Evolutionary conservation across 1,140 invertebrate genomes (phyloP), one percentile per base, ranked within the genome.

Genomic region (Aphaenogaster rudis): DNA sequence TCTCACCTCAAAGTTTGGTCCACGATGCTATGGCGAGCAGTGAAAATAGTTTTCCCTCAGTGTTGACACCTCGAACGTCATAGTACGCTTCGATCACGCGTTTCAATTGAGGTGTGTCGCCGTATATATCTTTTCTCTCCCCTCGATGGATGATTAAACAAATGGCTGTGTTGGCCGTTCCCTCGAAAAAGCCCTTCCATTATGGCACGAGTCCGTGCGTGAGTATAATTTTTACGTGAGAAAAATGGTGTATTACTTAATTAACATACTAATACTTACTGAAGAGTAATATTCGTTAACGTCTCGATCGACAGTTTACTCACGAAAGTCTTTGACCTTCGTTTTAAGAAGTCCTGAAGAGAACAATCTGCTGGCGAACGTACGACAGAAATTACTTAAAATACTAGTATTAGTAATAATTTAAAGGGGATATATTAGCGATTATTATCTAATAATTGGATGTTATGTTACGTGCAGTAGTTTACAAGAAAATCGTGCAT

Each of bases 71-170:
- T 57, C n/a, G n/a, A 84, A 57, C 86, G 86, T 71, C 72, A 39
- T 67, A 59, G 21, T 52, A 42, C 71, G 77, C 50, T 88, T 86
- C 76, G 86, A 88, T 89, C 76, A 88, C 52, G 69, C 69, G 80
- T 74, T 79, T 89, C 71, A 86, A 88, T 90, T 57, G 86, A 91
- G 78, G 86, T 82, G 90, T 85, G 86, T 82, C 89, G 87, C 71
- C 66, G 54, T 79, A 63, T 82, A 71, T 89, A 82, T 57, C 67
- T 71, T 7, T 52, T 7, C 48, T 50, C 28, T 45, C 17, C 8
- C 13, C 15, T 36, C 80, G 67, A 84, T 81, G 69, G 59, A 57
- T 91, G 66, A 88, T 88, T 87, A 90, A 91, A 90, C 89, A 88
- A 88, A 91, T 91, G 76, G 88, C 72, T 74, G 64, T 64, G 78